Evolutionary conservation across 2,797 vertebrate species (phyloP).

Genomic region (Phylloscopus collybita): DNA sequence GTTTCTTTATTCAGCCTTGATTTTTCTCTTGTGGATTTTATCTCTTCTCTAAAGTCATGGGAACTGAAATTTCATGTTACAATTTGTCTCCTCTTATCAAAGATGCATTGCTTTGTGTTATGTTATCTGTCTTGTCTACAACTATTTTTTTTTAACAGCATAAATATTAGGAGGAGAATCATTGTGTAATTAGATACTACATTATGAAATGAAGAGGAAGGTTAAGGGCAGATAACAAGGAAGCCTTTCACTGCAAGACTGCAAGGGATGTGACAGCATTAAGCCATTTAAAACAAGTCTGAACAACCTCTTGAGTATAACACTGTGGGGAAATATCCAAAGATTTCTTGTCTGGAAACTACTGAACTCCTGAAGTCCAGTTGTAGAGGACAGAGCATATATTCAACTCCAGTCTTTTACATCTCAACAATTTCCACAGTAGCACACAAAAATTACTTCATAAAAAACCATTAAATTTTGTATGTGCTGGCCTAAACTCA

Average conservation of each 20-base stretch:
- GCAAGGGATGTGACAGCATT: not conserved
- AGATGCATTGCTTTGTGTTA: not conserved
- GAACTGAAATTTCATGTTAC: not conserved
- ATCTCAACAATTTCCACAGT: not conserved
- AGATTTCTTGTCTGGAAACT: not conserved
- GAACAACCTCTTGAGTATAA: not conserved
- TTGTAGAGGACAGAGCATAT: not conserved
- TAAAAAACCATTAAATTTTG: not conserved
- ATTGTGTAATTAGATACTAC: not conserved
- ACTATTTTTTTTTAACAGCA: not conserved
- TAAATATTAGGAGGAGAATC: constrained; percentile 8
- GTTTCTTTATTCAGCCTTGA: not conserved
- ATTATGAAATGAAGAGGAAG: not conserved
- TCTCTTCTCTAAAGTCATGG: not conserved
- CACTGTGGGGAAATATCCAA: not conserved
- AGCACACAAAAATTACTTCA: not conserved
- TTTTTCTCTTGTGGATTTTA: not conserved
- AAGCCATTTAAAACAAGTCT: not conserved
- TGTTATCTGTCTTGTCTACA: not conserved
- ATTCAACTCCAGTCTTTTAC: not conserved
- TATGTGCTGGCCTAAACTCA: not conserved
- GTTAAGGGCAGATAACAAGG: not conserved
- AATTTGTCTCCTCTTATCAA: constrained; percentile 17
- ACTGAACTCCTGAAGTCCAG: not conserved
- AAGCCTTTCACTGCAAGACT: not conserved